Base-by-base conservation (phyloP, 2,797 vertebrate species). In the Amazona ochrocephala region DNA sequence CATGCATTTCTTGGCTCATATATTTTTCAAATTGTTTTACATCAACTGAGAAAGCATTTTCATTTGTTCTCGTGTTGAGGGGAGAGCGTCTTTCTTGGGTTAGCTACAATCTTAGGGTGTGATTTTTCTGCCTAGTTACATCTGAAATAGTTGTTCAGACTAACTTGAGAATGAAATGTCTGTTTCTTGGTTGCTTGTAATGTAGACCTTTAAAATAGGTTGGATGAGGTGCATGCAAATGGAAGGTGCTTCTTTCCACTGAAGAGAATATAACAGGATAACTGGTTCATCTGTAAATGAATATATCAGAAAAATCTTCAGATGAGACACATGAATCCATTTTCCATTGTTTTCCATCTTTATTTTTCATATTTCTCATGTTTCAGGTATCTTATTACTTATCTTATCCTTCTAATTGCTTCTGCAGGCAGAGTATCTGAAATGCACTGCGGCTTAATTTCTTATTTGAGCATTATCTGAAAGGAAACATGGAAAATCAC, bases 401-500 rank as follows among this genome's bases (percentile, higher is more conserved):
- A 12, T 60, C 51, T 72, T 34, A 34, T 24, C 54, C 22, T 74
- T 37, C 15, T 37, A 61, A n/a, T 18, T 79, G 26, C 41, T 54
- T 74, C 68, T 74, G 47, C 0, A 1, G 61, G 11, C 4, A 87
- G 58, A 48, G 8, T 9, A 18, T 13, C 19, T 32, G 32, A 34
- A 71, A 26, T 68, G 12, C 4, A 17, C 22, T 20, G 16, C 26
- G 26, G 24, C n/a, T 19, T n/a, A 1, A 32, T 72, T 54, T 78
- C 68, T 34, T 65, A 45, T 65, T n/a, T 37, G 16, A 30, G 42
- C 29, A 37, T 32, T 42, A n/a, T 18, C 22, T 76, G n/a, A 78
- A 56, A 41, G 14, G 27, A 54, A 34, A 32, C 10, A 93, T 94
- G 71, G 89, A 72, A 45, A 98, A 97, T 19, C 68, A 91, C 44